phyloP scores from a whole-genome alignment of 1,140 invertebrate species.

The Myzus persicae region DNA sequence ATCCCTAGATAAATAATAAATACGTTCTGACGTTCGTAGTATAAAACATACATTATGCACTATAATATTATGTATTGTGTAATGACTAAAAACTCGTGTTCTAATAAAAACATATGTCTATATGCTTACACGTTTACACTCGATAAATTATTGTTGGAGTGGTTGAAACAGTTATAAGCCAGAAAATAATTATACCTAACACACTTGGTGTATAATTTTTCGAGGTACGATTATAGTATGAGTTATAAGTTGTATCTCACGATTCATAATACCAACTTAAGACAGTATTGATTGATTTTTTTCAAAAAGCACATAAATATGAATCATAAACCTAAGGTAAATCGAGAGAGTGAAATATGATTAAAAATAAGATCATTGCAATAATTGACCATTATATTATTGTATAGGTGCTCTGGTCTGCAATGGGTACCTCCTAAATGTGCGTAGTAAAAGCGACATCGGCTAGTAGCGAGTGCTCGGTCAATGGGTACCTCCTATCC shows the following conservation, averaged over 20 bases:
- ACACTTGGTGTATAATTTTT: background rate
- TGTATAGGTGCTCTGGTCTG: background rate
- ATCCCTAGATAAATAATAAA: constrained; percentile 12
- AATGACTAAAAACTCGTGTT: background rate
- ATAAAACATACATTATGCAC: background rate
- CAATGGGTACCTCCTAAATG: background rate
- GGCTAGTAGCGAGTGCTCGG: background rate
- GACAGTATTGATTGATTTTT: background rate
- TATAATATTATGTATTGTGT: background rate
- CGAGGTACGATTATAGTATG: background rate
- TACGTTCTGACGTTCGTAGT: background rate
- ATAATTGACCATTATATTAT: no score
- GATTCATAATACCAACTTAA: background rate
- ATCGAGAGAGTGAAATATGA: background rate
- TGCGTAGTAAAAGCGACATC: background rate
- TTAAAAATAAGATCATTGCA: background rate
- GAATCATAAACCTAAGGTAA: background rate
- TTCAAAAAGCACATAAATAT: background rate
- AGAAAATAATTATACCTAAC: background rate
- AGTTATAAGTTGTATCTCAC: background rate
- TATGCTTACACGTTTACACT: background rate
- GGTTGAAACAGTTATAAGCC: background rate
- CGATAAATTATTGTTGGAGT: background rate
- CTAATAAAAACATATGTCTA: background rate
- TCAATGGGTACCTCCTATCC: background rate